These are phyloP conservation scores for Aurelia sp. DNA, from an alignment of 30 jellyfish, hydroid and myxozoan genomes.

Conservation along the genomic window DNA sequence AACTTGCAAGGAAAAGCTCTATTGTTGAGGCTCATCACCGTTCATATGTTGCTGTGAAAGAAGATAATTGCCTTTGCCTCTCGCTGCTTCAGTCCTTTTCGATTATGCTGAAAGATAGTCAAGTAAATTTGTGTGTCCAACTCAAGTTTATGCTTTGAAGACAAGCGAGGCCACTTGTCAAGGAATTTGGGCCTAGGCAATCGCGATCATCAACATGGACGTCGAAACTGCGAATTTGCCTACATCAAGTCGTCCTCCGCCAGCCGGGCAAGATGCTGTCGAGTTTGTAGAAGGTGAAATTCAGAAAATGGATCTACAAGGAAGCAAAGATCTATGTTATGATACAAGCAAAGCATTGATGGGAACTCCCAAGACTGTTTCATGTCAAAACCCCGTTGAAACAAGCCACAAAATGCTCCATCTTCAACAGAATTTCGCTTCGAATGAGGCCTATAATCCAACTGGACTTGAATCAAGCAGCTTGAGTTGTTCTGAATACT, in stretches of 20 bases:
- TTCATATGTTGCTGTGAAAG: constrained; percentile 79
- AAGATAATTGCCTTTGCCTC: constrained; percentile 59
- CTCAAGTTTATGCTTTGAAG: constrained; percentile 7
- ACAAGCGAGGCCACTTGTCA: constrained; percentile 12
- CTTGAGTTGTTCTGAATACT: constrained; percentile 18
- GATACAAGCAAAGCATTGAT: constrained; percentile 27
- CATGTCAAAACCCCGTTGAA: constrained; percentile 54
- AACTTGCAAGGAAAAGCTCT: constrained; percentile 74
- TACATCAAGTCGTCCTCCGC: constrained; percentile 87
- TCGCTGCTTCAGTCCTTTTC: constrained; percentile 59
- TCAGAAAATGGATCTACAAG: constrained; percentile 29
- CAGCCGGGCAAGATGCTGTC: constrained; percentile 90
- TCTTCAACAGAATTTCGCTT: constrained; percentile 11
- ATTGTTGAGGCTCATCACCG: constrained; percentile 80
- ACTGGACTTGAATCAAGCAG: background rate
- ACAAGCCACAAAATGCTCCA: constrained; percentile 6
- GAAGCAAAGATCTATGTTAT: constrained; percentile 31
- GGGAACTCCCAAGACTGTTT: constrained; percentile 52
- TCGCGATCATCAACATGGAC: constrained; percentile 55
- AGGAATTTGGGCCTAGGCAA: constrained; percentile 53
- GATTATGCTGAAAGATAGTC: constrained; percentile 71
- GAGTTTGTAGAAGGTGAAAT: constrained; percentile 62
- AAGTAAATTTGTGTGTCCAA: constrained; percentile 3
- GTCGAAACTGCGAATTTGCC: constrained; percentile 66
- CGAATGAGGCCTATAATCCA: constrained; percentile 18